phyloP scores from a whole-genome alignment of 2,113 vertebrate species.

The Corythoichthys haematopterus region DNA sequence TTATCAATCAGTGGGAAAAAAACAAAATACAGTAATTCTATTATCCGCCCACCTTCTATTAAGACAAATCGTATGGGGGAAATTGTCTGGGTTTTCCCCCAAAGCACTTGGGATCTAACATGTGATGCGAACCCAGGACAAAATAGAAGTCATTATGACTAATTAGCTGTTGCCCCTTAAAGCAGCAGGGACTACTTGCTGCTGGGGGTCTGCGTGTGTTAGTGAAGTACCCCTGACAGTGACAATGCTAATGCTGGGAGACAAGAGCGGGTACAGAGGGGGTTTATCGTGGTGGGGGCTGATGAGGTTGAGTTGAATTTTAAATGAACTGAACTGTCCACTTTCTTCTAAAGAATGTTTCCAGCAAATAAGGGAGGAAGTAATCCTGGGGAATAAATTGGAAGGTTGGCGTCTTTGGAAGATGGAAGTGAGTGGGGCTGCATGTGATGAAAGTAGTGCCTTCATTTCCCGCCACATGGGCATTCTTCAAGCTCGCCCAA shows the following conservation, averaged over 20 bases:
- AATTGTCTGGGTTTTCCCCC: constrained; percentile 58
- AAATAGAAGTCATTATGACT: constrained; percentile 69
- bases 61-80: constrained; percentile 53
- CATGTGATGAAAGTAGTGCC: constrained; percentile 65
- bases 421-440: constrained; percentile 23
- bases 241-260: constrained; percentile 48
- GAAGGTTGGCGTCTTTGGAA: constrained; percentile 14
- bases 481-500: constrained; percentile 75
- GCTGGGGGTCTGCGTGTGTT: constrained; percentile 47
- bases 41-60: constrained; percentile 33
- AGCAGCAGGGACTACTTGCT: constrained; percentile 54
- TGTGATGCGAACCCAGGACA: constrained; percentile 60
- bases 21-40: constrained; percentile 13
- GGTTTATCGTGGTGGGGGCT: background rate
- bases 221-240: constrained; percentile 55
- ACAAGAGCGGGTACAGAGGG: background rate
- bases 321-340: constrained; percentile 43
- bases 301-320: constrained; percentile 16
- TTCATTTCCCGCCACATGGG: constrained; percentile 53
- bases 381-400: constrained; percentile 11
- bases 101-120: constrained; percentile 63
- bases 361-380: constrained; percentile 48
- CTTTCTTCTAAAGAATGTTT: constrained; percentile 39
- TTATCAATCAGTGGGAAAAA: constrained; percentile 37
- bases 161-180: constrained; percentile 65